Percentiles rank a stretch among this genome's conserved stretches.
These are phyloP conservation scores for Papilio protenor DNA, from an alignment of 2,888 invertebrate species.

Conservation along the genomic window DNA sequence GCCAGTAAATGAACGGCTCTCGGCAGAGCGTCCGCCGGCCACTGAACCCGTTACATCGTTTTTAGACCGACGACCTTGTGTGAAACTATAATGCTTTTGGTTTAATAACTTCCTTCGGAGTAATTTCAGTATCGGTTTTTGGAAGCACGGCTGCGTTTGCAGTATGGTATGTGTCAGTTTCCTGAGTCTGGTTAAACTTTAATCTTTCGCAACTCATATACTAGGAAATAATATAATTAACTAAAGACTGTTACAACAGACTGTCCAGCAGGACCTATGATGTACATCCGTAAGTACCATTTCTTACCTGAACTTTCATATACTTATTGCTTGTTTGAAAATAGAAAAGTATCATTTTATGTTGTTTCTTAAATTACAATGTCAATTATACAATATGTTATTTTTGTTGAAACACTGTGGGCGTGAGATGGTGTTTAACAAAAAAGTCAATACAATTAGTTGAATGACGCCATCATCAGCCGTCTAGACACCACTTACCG, in stretches of 20 bases:
- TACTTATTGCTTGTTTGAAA: too few species aligned
- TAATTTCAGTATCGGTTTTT: conserved; percentile 34
- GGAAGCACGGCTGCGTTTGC: conserved; percentile 16
- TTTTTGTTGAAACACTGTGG: not conserved
- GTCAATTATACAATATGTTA: not conserved
- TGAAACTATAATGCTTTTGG: conserved; percentile 52
- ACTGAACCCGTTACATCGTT: conserved; percentile 78
- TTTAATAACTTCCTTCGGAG: conserved; percentile 43
- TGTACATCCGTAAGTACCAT: too few species aligned
- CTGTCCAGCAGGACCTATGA: too few species aligned
- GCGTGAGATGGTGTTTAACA: conserved; percentile 1
- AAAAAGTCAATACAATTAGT: conserved; percentile 34
- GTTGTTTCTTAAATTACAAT: not conserved
- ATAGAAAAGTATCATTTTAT: too few species aligned
- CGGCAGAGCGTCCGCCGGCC: conserved; percentile 62
- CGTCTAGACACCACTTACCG: conserved; percentile 34
- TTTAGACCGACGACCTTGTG: conserved; percentile 79
- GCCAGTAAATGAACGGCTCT: conserved; percentile 54
- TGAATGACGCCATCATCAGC: conserved; percentile 36
- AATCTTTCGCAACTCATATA: not conserved
- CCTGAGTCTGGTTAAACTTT: not conserved
- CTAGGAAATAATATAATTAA: not conserved
- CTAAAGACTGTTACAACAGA: not conserved
- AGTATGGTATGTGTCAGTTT: conserved; percentile 4
- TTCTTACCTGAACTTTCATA: too few species aligned